phyloP scores from a whole-genome alignment of 2,797 vertebrate genomes.

The Nannoperca obscura region DNA sequence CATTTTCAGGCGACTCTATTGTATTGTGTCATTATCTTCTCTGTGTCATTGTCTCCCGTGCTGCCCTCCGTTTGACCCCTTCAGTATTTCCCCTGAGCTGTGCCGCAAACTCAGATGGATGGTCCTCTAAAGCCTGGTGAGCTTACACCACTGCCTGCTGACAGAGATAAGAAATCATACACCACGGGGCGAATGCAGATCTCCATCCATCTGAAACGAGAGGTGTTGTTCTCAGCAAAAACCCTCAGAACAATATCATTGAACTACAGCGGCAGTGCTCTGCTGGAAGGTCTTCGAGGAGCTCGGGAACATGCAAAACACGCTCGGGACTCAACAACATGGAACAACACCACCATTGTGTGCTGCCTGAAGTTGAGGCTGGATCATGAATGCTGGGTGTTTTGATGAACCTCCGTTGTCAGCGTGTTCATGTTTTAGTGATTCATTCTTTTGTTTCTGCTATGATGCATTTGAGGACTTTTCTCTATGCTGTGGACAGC shows the following conservation, averaged over 20 bases:
- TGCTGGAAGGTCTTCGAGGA: background rate
- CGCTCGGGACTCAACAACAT: slow-evolving; percentile 6
- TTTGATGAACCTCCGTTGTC: slow-evolving; percentile 26
- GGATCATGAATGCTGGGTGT: slow-evolving; percentile 16
- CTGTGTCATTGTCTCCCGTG: slow-evolving; percentile 62
- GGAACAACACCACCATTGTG: background rate
- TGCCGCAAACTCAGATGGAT: slow-evolving; percentile 63
- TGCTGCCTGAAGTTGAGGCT: background rate
- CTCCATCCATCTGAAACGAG: slow-evolving; percentile 55
- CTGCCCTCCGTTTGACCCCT: slow-evolving; percentile 71
- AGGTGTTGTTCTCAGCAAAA: slow-evolving; percentile 59
- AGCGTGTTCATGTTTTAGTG: slow-evolving; percentile 27
- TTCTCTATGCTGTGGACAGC: background rate
- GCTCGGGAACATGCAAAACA: slow-evolving; percentile 2
- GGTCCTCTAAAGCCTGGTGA: slow-evolving; percentile 47
- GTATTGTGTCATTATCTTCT: slow-evolving; percentile 66
- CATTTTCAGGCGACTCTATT: slow-evolving; percentile 51
- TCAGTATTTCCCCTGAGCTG: slow-evolving; percentile 61
- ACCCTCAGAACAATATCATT: slow-evolving; percentile 45
- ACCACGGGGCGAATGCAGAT: slow-evolving; percentile 28
- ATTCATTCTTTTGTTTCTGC: slow-evolving; percentile 37
- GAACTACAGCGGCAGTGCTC: slow-evolving; percentile 14
- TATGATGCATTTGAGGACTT: background rate
- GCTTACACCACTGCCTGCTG: slow-evolving; percentile 58
- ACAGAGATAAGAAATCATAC: slow-evolving; percentile 70